Evolutionary conservation across 2,113 vertebrate genomes (phyloP), one percentile per base, ranked within the genome.

Genomic region (Cyprinodon tularosa): DNA sequence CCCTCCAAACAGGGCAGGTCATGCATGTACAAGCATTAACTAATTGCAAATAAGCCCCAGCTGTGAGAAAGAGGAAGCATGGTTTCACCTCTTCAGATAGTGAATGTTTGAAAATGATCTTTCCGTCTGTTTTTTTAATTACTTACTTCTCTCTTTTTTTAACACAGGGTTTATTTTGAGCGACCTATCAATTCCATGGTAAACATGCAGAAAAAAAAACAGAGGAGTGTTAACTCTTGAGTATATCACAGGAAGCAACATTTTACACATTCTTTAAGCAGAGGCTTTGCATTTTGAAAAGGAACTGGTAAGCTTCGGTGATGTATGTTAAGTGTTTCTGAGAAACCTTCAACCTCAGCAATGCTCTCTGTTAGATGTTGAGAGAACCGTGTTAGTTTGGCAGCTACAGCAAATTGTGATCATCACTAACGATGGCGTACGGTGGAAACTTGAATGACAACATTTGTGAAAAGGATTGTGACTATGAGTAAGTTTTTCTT

Each of bases 401-500:
- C 36, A 20, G 20, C 12, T 65, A 17, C 15, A 38, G 22, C 15
- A 37, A n/a, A n/a, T 17, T 1, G 20, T 42, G 29, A 66, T 59
- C 44, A 65, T 17, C 14, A 17, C 9, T 12, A 47, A 72, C 13
- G 4, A 78, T 84, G 87, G 85, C 72, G 0, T 3, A 17, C 22
- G n/a, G 37, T 9, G 36, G 20, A 11, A 68, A 22, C 64, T 62
- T 73, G 62, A 59, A 4, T 38, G 44, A 68, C 15, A 8, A 68
- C 47, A 40, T 36, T n/a, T 59, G 14, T 42, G 12, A 71, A 38
- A 50, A 17, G 12, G 87, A 90, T n/a, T 64, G 72, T 14, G 83
- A 89, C 62, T 79, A 78, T 73, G 75, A 85, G 86, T 90, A 63
- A 82, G 83, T 90, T 48, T 0, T 17, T 53, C 15, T 50, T 50